Evolutionary conservation across 2,797 vertebrate genomes (phyloP), one percentile per base, ranked within the genome.

Genomic region (Clarias fuscus): DNA sequence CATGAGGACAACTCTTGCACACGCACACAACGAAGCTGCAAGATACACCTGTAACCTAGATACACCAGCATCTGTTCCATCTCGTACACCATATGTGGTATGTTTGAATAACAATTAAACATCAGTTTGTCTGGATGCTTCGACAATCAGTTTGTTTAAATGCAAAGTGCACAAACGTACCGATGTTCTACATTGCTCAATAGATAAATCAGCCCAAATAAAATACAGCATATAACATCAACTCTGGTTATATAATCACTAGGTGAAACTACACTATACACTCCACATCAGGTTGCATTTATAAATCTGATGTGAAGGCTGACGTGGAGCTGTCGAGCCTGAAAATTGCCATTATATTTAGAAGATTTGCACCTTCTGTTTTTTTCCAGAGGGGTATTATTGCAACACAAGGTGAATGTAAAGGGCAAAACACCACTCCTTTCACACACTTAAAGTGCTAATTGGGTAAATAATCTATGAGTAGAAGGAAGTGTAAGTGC

Each of bases 31-130:
- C 5, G 48, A 59, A 43, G 81, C 79, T 67, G 59, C 20, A 43
- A 48, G 43, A 82, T n/a, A 61, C 56, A 84, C 82, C 30, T 68
- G 83, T 87, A 87, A 18, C 83, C 59, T 81, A 53, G 86, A 87
- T 87, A 87, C 68, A 58, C 73, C 22, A 24, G 78, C 68, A 59
- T 56, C 58, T 72, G 37, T 58, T 68, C 62, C 27, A 58, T 24
- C 61, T 83, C 11, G 0, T 61, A 40, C 30, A 30, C 77, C 11
- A 14, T 82, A 64, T 20, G 7, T 24, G 30, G 10, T 30, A 17
- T 65, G 67, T 81, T 87, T 81, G 68, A 84, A 73, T 81, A 59
- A 33, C 62, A 65, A 81, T 84, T 67, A 37, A 80, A 58, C 33
- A 72, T 14, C 17, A 37, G 67, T 87, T 58, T 75, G 76, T 79